Percentiles rank a stretch among this genome's conserved stretches.
phyloP scores from a whole-genome alignment of 2,797 vertebrate species.

The Anguilla megastoma region DNA sequence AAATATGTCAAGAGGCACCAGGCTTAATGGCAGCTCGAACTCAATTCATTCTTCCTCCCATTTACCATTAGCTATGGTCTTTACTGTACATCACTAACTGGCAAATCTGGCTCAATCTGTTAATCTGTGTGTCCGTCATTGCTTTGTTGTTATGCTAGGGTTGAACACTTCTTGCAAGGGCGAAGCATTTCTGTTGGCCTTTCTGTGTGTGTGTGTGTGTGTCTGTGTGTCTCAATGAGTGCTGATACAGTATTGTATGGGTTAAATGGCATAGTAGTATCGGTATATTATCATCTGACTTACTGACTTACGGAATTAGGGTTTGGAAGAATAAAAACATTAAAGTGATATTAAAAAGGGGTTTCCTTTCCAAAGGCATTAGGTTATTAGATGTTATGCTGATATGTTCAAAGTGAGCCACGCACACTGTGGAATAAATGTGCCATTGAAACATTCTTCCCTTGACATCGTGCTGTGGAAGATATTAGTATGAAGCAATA shows the following conservation, averaged over 20 bases:
- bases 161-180: too few species aligned
- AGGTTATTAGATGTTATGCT: neutral
- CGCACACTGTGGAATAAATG: neutral
- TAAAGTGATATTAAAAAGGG: neutral
- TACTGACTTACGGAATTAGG: neutral
- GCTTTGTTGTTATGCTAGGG: too few species aligned
- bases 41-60: too few species aligned
- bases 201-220: slow-evolving; percentile 19
- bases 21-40: too few species aligned
- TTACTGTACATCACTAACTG: too few species aligned
- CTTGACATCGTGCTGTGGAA: neutral
- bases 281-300: slow-evolving; percentile 15
- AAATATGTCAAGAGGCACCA: too few species aligned
- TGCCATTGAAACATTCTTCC: neutral
- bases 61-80: too few species aligned
- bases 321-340: neutral
- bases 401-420: slow-evolving; percentile 17
- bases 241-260: neutral
- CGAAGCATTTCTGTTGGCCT: too few species aligned
- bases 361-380: neutral
- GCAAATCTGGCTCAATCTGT: too few species aligned
- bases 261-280: neutral
- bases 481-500: slow-evolving; percentile 1
- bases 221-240: neutral
- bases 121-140: too few species aligned